Base-by-base conservation (phyloP, 2,113 vertebrate genomes). In the Ellobius talpinus region DNA sequence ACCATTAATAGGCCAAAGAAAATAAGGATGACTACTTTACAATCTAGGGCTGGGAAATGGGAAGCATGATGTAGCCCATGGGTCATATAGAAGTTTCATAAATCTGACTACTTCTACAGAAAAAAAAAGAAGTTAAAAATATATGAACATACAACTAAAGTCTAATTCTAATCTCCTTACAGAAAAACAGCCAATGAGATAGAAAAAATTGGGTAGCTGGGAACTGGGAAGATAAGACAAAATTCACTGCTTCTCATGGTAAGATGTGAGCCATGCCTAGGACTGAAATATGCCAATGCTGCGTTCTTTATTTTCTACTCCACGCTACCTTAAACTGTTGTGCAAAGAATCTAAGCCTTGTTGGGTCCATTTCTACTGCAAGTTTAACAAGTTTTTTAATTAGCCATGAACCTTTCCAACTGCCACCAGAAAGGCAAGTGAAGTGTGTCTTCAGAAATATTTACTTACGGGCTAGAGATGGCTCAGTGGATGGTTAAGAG, bases 81-180 rank as follows among this genome's bases (percentile, higher is more conserved):
- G 45, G 21, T 29, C 66, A 92, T 21, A 94, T 5, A 70, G 76
- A 86, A 78, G 7, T n/a, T 55, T 87, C 42, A 87, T 5, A 81
- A 77, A 82, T 65, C 7, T 81, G 58, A 96, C 26, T 58, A 36
- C 23, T 36, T 45, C 36, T 65, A 47, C 5, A 68, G n/a, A 89
- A 29, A 92, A 95, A 95, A 93, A 14, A 78, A 19, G 6, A 70
- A 70, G n/a, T 12, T 85, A 93, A 86, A 31, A 55, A 65, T 45
- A 89, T 45, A 55, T 39, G 31, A 24, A 84, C n/a, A 33, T 36
- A 70, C 1, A 5, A 79, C n/a, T 36, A 42, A 95, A 77, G 61
- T 21, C 55, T 65, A 65, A 31, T 55, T 61, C 66, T 85, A 91
- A 47, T 70, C 74, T 74, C 31, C 74, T 89, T 81, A 74, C 21